Evolutionary conservation across 2,113 vertebrate species (phyloP).

Genomic region (Bettongia penicillata): DNA sequence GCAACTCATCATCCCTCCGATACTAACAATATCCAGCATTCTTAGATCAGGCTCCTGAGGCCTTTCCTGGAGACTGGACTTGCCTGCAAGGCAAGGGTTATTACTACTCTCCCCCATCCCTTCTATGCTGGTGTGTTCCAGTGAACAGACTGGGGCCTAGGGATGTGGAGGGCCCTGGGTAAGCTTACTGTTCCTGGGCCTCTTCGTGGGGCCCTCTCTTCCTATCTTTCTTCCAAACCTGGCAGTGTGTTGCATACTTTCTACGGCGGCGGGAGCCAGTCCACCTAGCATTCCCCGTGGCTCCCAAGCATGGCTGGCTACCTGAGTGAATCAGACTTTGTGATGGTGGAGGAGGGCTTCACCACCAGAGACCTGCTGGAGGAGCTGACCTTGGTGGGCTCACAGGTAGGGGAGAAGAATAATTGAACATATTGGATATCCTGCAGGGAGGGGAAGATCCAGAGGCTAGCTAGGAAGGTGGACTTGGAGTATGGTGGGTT

Average conservation of each 20-base stretch:
- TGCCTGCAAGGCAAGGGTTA: not conserved
- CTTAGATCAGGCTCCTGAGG: not conserved
- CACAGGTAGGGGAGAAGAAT: constrained; percentile 70
- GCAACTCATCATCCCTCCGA: not conserved
- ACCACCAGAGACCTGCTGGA: constrained; percentile 86
- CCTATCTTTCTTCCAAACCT: not conserved
- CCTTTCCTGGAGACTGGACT: not conserved
- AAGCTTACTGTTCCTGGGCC: not conserved
- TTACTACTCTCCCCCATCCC: not conserved
- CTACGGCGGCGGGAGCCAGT: constrained; percentile 60
- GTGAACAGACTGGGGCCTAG: not conserved
- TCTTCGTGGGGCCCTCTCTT: not conserved
- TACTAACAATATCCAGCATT: not conserved
- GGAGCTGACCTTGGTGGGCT: constrained; percentile 80
- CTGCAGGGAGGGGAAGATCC: not conserved
- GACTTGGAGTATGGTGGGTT: not conserved
- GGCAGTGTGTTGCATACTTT: constrained; percentile 73
- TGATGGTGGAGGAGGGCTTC: constrained; percentile 88
- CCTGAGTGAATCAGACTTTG: constrained; percentile 83
- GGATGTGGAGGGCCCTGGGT: not conserved
- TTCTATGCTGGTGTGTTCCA: not conserved
- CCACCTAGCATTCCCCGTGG: constrained; percentile 44
- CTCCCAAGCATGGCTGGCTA: constrained; percentile 80
- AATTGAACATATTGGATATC: no score
- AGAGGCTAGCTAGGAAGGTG: not conserved